phyloP scores from a whole-genome alignment of 2,113 vertebrate genomes.

The Bos indicus region DNA sequence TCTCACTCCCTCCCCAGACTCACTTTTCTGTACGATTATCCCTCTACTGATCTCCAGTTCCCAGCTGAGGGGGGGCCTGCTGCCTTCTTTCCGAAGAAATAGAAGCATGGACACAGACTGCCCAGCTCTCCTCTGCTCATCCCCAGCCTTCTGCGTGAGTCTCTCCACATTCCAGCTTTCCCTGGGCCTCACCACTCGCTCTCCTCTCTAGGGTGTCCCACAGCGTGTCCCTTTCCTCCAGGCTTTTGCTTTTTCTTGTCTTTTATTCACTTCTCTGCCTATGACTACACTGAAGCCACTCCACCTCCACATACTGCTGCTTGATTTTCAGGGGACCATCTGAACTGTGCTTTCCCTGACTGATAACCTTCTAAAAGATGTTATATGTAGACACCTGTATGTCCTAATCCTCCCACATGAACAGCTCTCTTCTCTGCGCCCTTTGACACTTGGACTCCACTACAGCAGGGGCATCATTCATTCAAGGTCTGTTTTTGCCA shows the following conservation, averaged over 20 bases:
- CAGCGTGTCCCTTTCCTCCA: neutral
- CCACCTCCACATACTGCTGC: neutral
- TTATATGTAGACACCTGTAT: accelerated
- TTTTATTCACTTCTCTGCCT: neutral
- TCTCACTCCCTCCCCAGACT: neutral
- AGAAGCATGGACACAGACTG: accelerated
- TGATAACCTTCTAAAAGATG: neutral
- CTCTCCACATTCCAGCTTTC: accelerated
- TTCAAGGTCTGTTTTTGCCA: neutral
- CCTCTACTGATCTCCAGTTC: neutral
- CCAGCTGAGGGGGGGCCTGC: accelerated
- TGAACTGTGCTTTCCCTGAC: neutral
- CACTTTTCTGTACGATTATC: too few relatives aligned
- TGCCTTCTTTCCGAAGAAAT: neutral
- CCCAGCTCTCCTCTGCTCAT: neutral
- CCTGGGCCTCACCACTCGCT: accelerated
- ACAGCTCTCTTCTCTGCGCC: neutral
- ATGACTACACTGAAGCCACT: accelerated
- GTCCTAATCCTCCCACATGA: neutral
- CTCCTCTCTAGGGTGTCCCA: neutral
- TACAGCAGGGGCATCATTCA: accelerated
- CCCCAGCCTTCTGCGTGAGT: accelerated
- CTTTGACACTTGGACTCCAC: neutral
- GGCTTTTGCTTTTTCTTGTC: neutral
- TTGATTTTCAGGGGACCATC: neutral